These are phyloP conservation scores for Melanotaenia maccullochi DNA, from an alignment of 2,797 vertebrate genomes.

Conservation along the genomic window DNA sequence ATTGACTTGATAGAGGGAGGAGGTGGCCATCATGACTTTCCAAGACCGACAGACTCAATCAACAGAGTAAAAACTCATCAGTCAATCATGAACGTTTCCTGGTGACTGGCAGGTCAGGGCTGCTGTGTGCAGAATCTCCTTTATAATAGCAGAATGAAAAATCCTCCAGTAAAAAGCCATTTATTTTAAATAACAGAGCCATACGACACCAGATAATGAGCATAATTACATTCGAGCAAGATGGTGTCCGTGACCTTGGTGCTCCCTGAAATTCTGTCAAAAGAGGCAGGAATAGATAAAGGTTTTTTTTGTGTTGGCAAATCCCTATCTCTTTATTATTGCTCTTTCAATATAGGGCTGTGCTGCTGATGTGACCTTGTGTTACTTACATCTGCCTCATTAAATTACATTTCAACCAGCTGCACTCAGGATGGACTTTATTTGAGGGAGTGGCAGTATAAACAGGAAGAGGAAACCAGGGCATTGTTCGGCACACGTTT, in stretches of 20 bases:
- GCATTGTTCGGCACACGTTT: slow-evolving; percentile 36
- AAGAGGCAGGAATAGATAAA: slow-evolving; percentile 72
- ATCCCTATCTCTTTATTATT: slow-evolving; percentile 71
- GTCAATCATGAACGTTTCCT: slow-evolving; percentile 60
- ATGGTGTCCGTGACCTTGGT: slow-evolving; percentile 72
- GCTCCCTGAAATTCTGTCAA: slow-evolving; percentile 68
- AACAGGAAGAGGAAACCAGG: slow-evolving; percentile 45
- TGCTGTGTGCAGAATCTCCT: slow-evolving; percentile 27
- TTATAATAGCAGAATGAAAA: slow-evolving; percentile 57
- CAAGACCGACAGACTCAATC: slow-evolving; percentile 56
- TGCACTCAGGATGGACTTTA: slow-evolving; percentile 53
- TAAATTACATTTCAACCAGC: slow-evolving; percentile 55
- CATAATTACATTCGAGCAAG: slow-evolving; percentile 72
- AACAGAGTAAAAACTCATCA: slow-evolving; percentile 51
- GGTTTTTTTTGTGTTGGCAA: slow-evolving; percentile 65
- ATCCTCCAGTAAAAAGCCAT: slow-evolving; percentile 49
- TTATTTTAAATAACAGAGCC: slow-evolving; percentile 72
- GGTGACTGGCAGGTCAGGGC: slow-evolving; percentile 70
- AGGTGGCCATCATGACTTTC: slow-evolving; percentile 47
- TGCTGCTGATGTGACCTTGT: slow-evolving; percentile 68
- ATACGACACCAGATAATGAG: slow-evolving; percentile 75
- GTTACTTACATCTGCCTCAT: slow-evolving; percentile 67
- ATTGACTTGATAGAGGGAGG: slow-evolving; percentile 11
- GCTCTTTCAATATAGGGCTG: slow-evolving; percentile 60
- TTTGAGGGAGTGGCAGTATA: slow-evolving; percentile 56